A percentile compares a stretch with the other conserved stretches of the same genome.
Conservation (phyloP, 1,140 invertebrate genomes). For the Triops cancriformis region DNA sequence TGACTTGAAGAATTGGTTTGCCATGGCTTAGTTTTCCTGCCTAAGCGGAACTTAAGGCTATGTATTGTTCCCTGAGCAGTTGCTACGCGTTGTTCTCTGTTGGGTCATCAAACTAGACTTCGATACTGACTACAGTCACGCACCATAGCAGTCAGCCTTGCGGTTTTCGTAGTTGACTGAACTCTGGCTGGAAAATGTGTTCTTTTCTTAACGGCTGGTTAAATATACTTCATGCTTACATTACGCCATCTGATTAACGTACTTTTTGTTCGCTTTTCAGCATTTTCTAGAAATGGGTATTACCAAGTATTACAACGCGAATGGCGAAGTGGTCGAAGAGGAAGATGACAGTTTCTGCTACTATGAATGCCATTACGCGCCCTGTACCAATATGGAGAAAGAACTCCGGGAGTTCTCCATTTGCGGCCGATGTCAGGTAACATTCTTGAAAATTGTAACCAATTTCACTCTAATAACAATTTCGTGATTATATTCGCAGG, state of each 20-base stretch:
- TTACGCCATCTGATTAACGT: neutral
- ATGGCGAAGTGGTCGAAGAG: constrained; percentile 42
- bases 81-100: too few species aligned
- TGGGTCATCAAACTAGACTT: neutral
- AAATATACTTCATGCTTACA: constrained; percentile 23
- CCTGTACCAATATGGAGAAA: constrained; percentile 48
- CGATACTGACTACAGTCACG: constrained; percentile 2
- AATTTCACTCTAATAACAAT: constrained; percentile 17
- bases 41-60: too few species aligned
- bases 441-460: constrained; percentile 32
- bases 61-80: too few species aligned
- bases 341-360: constrained; percentile 42
- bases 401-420: constrained; percentile 49
- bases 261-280: constrained; percentile 33
- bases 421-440: constrained; percentile 48
- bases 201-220: neutral
- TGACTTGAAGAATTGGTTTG: too few species aligned
- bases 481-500: constrained; percentile 30
- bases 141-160: neutral
- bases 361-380: constrained; percentile 50
- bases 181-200: too few species aligned
- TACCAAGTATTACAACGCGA: constrained; percentile 41
- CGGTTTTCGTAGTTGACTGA: too few species aligned
- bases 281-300: constrained; percentile 38
- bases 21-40: too few species aligned